Evolutionary conservation across 2,888 invertebrate species (phyloP), one percentile per base, ranked within the genome.

Genomic region (Dasysyrphus tricinctus): DNA sequence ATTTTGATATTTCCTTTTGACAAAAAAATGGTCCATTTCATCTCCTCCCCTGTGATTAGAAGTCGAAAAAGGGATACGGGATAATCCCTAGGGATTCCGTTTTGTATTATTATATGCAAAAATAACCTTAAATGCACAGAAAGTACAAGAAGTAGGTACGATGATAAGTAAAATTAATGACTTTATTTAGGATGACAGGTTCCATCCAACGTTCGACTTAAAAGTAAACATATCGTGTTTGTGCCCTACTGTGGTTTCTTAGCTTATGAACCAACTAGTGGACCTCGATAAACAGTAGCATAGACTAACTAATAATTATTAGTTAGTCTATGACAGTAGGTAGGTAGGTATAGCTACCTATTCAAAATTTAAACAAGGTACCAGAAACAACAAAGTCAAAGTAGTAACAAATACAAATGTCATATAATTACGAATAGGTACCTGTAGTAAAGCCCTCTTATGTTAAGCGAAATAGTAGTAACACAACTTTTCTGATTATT

Each of bases 141-240:
- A 83, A 87, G 74, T 88, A 85, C 82, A 85, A 0, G 29, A 54
- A 4, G n/a, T n/a, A n/a, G n/a, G 54, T 54, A 54, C 54, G 5
- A 84, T 85, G 85, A 88, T 88, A 88, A 88, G 88, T 88, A 88
- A 88, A 88, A 88, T 88, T 88, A 88, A 88, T 88, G 88, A 81
- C 82, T 61, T 29, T 84, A 78, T 70, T 79, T 57, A 70, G 75
- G 70, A 84, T 84, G 80, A 84, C 80, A 84, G 75, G 70, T 80
- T 74, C 19, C 65, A 57, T 54, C 24, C 24, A 54, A 29, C 42
- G 8, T 24, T 56, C 14, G 54, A 59, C 32, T 51, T 69, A 24
- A 69, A 70, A 75, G 74, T 56, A 61, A 69, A 42, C 47, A 74
- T 75, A 69, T 49, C 39, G 39, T 54, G 70, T 47, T 63, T 51